A percentile compares a stretch with the other conserved stretches of the same genome.
Evolutionary conservation across 2,888 invertebrate species (phyloP).

Genomic region (Latrodectus hesperus): DNA sequence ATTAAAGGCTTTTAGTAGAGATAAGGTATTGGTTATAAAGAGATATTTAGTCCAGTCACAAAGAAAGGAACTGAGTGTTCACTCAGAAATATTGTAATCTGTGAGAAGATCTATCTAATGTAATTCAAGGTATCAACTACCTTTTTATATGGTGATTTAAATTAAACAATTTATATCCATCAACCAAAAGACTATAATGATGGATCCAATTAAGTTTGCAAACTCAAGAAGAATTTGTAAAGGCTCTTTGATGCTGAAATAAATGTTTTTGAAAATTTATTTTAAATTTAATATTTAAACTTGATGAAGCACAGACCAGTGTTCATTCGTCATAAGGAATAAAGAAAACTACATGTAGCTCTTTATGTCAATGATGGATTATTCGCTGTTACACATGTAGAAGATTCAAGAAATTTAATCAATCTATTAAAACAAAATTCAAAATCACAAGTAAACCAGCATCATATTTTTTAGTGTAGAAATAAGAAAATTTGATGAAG

Average conservation of each 20-base stretch:
- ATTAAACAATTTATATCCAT: constrained; percentile 17
- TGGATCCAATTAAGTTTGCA: not conserved
- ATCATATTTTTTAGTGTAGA: constrained; percentile 8
- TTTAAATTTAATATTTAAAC: not conserved
- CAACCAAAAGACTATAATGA: not conserved
- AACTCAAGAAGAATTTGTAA: not conserved
- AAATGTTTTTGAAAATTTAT: constrained; percentile 11
- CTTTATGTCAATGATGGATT: constrained; percentile 26
- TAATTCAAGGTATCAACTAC: constrained; percentile 29
- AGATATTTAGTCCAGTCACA: constrained; percentile 26
- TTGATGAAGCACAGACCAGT: not conserved
- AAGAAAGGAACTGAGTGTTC: constrained; percentile 20
- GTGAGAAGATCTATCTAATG: constrained; percentile 10
- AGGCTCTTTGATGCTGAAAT: not conserved
- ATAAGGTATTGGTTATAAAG: constrained; percentile 12
- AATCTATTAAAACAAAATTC: not conserved
- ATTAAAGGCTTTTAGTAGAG: constrained; percentile 25
- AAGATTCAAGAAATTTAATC: not conserved
- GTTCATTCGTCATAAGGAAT: not conserved
- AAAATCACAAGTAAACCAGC: not conserved
- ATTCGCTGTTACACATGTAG: not conserved
- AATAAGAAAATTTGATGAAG: not conserved
- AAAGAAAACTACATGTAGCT: constrained; percentile 2
- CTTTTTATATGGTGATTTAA: constrained; percentile 28
- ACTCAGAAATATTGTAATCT: constrained; percentile 18